A percentile compares a stretch with the other conserved stretches of the same genome.
Conservation (phyloP, 2,113 vertebrate genomes). For the Notarius lentiginosus region DNA sequence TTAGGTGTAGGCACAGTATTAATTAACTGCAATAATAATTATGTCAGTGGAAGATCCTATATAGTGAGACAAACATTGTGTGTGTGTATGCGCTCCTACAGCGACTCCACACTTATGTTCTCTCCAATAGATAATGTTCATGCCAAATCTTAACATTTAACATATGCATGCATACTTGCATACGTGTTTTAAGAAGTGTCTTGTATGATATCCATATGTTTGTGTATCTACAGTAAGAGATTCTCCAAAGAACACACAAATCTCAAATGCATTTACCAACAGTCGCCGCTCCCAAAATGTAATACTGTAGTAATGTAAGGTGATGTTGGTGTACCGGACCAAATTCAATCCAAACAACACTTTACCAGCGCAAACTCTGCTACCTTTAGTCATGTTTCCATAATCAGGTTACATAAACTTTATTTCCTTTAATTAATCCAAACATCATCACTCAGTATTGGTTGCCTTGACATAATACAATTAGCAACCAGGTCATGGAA, state of each 20-base stretch:
- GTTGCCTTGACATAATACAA: conserved; percentile 12
- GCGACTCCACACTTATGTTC: conserved; percentile 7
- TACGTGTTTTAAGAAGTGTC: not conserved
- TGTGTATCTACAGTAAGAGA: not conserved
- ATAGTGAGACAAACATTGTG: not conserved
- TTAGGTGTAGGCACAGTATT: too few species aligned
- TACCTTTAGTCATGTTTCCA: not conserved
- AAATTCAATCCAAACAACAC: not conserved
- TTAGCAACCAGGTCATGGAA: conserved; percentile 19
- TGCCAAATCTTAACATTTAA: not conserved
- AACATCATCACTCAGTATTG: not conserved
- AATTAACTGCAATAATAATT: too few species aligned
- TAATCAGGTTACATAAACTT: not conserved
- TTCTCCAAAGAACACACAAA: not conserved
- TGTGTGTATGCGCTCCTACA: not conserved
- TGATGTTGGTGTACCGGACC: not conserved
- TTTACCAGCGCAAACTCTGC: not conserved
- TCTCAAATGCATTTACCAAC: not conserved
- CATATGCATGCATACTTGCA: conserved; percentile 15
- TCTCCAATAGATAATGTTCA: not conserved
- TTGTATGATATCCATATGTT: not conserved
- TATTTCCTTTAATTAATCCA: not conserved
- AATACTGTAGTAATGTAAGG: not conserved
- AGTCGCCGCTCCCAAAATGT: not conserved
- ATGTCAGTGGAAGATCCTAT: too few species aligned